Base-by-base conservation (phyloP, 2,888 invertebrate genomes). In the Scaptomyza cyrtandrae region DNA sequence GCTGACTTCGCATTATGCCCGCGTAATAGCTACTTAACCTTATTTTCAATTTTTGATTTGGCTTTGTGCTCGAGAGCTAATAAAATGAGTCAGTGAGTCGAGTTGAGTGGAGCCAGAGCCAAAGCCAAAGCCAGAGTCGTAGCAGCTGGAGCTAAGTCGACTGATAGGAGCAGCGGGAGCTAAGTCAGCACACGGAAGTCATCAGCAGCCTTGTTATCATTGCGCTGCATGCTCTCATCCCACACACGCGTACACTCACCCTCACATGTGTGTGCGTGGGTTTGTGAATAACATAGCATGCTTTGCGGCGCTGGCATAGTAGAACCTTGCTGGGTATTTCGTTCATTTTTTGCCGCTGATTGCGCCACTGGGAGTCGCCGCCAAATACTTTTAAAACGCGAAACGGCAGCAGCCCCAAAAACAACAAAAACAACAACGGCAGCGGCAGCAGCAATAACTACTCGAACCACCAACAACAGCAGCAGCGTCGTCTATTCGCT, bases 11-110 rank as follows among this genome's bases (percentile, higher is more conserved):
- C 78, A 72, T 77, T 87, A 75, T 84, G 74, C 63, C 59, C 16
- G 78, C 48, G 68, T 85, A 85, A 85, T 88, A 85, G 88, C 85
- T 86, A 88, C 88, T 85, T 85, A 85, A 80, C 88, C 88, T 88
- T 88, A 88, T 85, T 85, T 88, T 85, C 86, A 88, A 85, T 85
- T 88, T 84, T 85, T 85, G 88, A 85, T 85, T 85, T 74, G 80
- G 61, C 78, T 72, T 72, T 75, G 63, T 73, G 57, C 62, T 53
- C 54, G 55, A 48, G 39, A 31, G 71, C 71, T 71, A 71, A 71
- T 71, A 60, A 66, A 58, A 65, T 71, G 71, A 72, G 66, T 62
- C 57, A 61, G 53, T 46, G 49, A 58, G 35, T 41, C 61, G 43
- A 37, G 19, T 37, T 31, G 44, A 39, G 63, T 53, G 39, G 55